Evolutionary conservation across 1,140 invertebrate genomes (phyloP).

Genomic region (Zaprionus inermis): DNA sequence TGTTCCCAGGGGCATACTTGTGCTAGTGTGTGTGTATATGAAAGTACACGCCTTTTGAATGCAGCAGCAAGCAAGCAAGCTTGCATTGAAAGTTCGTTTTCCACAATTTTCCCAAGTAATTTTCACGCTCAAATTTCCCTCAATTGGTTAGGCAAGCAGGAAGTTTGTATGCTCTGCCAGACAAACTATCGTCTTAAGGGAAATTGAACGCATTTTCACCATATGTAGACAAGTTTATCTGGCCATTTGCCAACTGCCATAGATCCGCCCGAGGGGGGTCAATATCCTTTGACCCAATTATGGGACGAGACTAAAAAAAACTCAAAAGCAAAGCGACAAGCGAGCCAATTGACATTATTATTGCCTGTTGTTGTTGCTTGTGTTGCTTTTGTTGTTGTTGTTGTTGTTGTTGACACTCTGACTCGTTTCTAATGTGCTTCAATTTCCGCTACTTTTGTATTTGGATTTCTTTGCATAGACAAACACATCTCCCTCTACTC

Average conservation of each 20-base stretch:
- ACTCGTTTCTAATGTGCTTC: slow-evolving; percentile 69
- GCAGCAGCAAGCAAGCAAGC: slow-evolving; percentile 60
- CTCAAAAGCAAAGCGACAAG: slow-evolving; percentile 56
- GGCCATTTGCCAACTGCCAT: slow-evolving; percentile 49
- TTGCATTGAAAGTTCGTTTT: slow-evolving; percentile 20
- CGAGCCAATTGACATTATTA: slow-evolving; percentile 59
- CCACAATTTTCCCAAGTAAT: slow-evolving; percentile 19
- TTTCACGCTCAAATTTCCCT: slow-evolving; percentile 26
- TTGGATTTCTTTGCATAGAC: slow-evolving; percentile 52
- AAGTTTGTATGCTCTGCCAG: slow-evolving; percentile 37
- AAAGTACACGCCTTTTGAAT: slow-evolving; percentile 73
- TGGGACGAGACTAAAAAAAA: slow-evolving; percentile 53
- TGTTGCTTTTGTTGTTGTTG: slow-evolving; percentile 17
- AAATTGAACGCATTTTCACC: slow-evolving; percentile 32
- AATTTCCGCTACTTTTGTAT: slow-evolving; percentile 66
- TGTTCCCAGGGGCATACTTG: too few relatives aligned
- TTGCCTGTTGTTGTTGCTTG: slow-evolving; percentile 15
- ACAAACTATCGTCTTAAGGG: slow-evolving; percentile 58
- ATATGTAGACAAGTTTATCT: slow-evolving; percentile 29
- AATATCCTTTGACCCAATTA: slow-evolving; percentile 84
- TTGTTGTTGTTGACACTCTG: slow-evolving; percentile 45
- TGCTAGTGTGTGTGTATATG: slow-evolving; percentile 35
- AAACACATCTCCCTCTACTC: slow-evolving; percentile 27
- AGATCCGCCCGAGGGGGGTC: slow-evolving; percentile 53
- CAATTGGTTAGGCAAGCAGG: slow-evolving; percentile 27